Evolutionary conservation across 2,797 vertebrate genomes (phyloP), one percentile per base, ranked within the genome.

Genomic region (Morus bassanus): DNA sequence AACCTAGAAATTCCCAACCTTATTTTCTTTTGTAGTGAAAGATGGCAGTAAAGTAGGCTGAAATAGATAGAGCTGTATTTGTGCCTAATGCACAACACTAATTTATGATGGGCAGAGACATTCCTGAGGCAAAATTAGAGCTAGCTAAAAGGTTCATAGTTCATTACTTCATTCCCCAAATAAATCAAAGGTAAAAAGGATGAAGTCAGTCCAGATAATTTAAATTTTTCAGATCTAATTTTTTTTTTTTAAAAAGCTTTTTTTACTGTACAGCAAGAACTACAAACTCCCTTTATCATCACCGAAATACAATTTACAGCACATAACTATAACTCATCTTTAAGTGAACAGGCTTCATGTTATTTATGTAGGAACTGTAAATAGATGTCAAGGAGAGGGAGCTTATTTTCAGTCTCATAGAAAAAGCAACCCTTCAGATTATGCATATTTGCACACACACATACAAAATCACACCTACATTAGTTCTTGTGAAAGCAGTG

Each of bases 101-200:
- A 89, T 87, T 93, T 95, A 74, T 1, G 19, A 73, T n/a, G 33
- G 67, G 31, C 54, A 79, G 54, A 89, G 53, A 33, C 13, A 69
- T 76, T 76, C 19, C 28, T 63, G 25, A 76, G 56, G 48, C 31
- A 80, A 94, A 95, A 85, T 73, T 67, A 85, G 48, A 91, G 23
- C 31, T 87, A 82, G 24, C 33, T 87, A 85, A 89, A 94, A 89
- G 43, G 35, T 73, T 92, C 63, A 53, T 45, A 56, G 39, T 85
- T 87, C 54, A 83, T 63, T 76, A 79, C 28, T 91, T 93, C 8
- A 57, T 60, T 92, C 16, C 23, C 8, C 19, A 79, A 91, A 92
- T 93, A 95, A 94, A 93, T 91, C 35, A 92, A 76, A 77, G 13
- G 21, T 45, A 41, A 87, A 88, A 89, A 91, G 21, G 35, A 27